Evolutionary conservation across 2,113 vertebrate species (phyloP).

Genomic region (Pristiophorus japonicus): DNA sequence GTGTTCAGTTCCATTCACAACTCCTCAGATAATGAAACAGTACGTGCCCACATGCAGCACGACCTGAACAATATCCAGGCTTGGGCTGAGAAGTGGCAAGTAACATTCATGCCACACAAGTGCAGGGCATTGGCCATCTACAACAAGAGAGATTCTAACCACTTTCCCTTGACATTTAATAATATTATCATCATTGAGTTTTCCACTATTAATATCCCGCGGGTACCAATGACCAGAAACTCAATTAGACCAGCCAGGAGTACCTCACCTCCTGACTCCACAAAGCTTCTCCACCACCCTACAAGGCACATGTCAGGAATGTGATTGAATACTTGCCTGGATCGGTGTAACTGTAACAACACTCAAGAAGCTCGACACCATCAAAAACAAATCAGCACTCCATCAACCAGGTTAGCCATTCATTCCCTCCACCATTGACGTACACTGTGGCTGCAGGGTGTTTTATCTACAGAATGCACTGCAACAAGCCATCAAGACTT

Average conservation of each 20-base stretch:
- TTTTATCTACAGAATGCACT: not conserved
- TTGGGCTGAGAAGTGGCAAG: not conserved
- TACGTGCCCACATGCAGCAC: not conserved
- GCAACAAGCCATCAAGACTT: not conserved
- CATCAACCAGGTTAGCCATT: not conserved
- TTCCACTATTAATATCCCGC: not conserved
- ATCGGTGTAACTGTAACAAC: not conserved
- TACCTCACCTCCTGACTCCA: not conserved
- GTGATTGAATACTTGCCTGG: not conserved
- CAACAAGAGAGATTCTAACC: not conserved
- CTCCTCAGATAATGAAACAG: not conserved
- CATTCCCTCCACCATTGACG: not conserved
- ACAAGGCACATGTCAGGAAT: not conserved
- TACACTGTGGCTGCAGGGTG: not conserved
- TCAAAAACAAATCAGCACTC: not conserved
- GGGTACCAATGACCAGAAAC: not conserved
- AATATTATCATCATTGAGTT: too few relatives aligned
- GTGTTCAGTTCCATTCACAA: not conserved
- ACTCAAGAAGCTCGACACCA: not conserved
- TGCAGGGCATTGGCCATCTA: not conserved
- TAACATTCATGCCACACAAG: not conserved
- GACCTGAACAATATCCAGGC: not conserved
- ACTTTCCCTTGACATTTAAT: not conserved
- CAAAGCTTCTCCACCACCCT: not conserved
- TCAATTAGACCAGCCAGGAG: not conserved